Base-by-base conservation (phyloP, 2,113 vertebrate genomes). In the Phrynosoma blainvillii region DNA sequence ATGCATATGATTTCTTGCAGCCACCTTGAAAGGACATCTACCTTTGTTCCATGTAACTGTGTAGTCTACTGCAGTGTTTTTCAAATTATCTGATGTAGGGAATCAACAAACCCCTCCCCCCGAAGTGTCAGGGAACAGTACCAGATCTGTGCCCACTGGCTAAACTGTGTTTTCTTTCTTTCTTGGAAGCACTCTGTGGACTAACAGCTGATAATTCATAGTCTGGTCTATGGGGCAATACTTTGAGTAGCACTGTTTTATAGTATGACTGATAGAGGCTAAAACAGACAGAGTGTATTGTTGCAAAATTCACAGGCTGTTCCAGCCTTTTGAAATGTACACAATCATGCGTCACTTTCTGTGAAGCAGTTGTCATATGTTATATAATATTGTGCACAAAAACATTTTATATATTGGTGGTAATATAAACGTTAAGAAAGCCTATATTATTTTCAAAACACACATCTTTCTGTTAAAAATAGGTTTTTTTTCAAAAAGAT, bases 351-450 rank as follows among this genome's bases (percentile, higher is more conserved):
- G 4, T n/a, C 52, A 52, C 2, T 89, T 91, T 27, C 23, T 75
- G 10, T 92, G 92, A 95, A 95, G 92, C 86, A 90, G 83, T 66
- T 91, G 82, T 94, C 92, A 92, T 56, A 56, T 95, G 92, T 94
- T 90, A 84, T 76, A 70, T 94, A 75, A 75, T 89, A 94, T 95
- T 94, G 95, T 93, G 92, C 90, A 90, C 86, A 89, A 93, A 56
- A 93, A 86, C 89, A 90, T 96, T 96, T 95, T 91, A 36, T 95
- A 95, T 92, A 10, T n/a, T n/a, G n/a, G n/a, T 89, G 88, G 89
- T 88, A 91, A 92, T 89, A 96, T 95, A 95, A 96, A 93, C 88
- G 88, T 94, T 94, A 94, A 94, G 93, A 85, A 96, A 86, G 84
- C 89, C 77, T 79, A 76, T 75, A 89, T 79, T 94, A 92, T 90